Conservation (phyloP, 2,797 vertebrate species). For the Scolopax bukidnonensis region DNA sequence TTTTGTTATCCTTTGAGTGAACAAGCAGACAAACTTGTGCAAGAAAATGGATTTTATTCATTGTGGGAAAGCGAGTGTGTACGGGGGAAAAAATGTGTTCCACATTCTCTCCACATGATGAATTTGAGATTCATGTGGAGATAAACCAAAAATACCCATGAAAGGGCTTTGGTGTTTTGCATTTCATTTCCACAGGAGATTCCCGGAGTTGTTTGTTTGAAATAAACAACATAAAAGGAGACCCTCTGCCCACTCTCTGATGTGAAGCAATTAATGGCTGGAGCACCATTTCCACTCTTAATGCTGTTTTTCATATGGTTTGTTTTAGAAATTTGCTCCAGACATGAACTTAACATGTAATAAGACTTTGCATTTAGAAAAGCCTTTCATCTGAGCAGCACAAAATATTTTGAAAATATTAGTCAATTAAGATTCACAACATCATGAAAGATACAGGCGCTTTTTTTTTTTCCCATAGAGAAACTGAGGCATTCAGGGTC, state of each 20-base stretch:
- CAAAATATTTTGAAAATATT: conserved; percentile 21
- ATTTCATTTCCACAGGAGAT: conserved; percentile 60
- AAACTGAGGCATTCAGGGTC: not conserved
- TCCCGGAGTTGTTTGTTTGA: conserved; percentile 62
- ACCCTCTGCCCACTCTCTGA: conserved; percentile 16
- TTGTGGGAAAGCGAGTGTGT: conserved; percentile 53
- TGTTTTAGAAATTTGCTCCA: conserved; percentile 48
- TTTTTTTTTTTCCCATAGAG: not conserved
- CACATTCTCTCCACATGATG: conserved; percentile 62
- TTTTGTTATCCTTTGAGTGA: conserved; percentile 47
- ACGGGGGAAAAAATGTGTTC: not conserved
- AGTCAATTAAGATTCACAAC: not conserved
- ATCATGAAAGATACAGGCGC: not conserved
- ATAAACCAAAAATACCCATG: conserved; percentile 68
- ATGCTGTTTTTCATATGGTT: conserved; percentile 48
- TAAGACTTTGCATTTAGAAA: conserved; percentile 5
- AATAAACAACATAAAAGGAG: conserved; percentile 60
- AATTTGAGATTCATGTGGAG: conserved; percentile 59
- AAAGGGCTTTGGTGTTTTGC: conserved; percentile 44
- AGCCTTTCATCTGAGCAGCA: conserved; percentile 41
- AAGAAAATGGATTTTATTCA: conserved; percentile 57
- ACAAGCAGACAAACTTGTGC: conserved; percentile 22
- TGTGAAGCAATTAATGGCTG: conserved; percentile 25
- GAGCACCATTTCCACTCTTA: conserved; percentile 39
- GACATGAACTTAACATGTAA: conserved; percentile 25